These are phyloP conservation scores for Vulpes vulpes DNA, from an alignment of 2,113 vertebrate species.

Conservation along the genomic window DNA sequence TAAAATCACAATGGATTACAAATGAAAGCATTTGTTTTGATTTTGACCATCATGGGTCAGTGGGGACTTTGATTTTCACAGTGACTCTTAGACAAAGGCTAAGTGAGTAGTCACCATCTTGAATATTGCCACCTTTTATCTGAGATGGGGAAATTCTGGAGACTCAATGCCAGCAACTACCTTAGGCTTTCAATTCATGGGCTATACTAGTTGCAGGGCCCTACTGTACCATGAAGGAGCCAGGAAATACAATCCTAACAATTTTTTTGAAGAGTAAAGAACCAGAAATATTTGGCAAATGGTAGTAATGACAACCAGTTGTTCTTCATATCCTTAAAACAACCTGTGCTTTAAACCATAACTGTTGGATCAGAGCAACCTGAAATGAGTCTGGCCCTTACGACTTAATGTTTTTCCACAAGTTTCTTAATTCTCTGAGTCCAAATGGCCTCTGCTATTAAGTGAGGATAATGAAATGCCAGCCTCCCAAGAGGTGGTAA, in stretches of 20 bases:
- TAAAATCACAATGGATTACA: background rate
- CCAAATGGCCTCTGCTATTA: background rate
- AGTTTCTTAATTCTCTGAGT: conserved; percentile 27
- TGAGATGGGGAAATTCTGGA: background rate
- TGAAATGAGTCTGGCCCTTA: background rate
- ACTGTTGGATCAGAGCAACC: background rate
- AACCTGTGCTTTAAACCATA: background rate
- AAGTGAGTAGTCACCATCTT: background rate
- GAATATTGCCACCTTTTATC: background rate
- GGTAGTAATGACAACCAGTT: background rate
- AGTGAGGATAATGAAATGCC: background rate
- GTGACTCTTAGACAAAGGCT: background rate
- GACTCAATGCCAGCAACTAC: background rate
- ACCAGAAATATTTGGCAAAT: background rate
- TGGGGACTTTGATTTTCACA: background rate
- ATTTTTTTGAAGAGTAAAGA: background rate
- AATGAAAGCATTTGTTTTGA: background rate
- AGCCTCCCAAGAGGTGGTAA: background rate
- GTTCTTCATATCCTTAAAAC: background rate
- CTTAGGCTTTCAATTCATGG: background rate
- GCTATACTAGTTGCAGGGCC: background rate
- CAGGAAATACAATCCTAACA: background rate
- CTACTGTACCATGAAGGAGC: background rate
- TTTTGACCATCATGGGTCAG: background rate
- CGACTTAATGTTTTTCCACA: background rate